Base-by-base conservation (phyloP, 2,888 invertebrate genomes). In the Flexamia atlantica region DNA sequence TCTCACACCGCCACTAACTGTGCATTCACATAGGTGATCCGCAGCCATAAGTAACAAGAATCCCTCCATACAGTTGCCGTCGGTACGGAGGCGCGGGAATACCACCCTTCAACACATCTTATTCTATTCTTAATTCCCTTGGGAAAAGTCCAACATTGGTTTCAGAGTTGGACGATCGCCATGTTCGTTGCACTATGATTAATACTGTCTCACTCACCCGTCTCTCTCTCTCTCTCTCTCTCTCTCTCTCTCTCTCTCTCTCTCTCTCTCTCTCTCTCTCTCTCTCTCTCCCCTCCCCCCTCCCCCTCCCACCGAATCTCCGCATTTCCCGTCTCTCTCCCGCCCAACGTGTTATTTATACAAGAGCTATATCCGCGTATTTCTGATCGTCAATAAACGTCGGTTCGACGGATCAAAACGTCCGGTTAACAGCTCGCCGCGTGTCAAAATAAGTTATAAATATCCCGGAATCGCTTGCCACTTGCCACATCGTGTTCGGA, bases 291-390 rank as follows among this genome's bases (percentile, higher is more conserved):
- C n/a, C n/a, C n/a, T n/a, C n/a, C n/a, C n/a, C n/a, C n/a, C n/a
- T n/a, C n/a, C n/a, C n/a, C n/a, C n/a, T n/a, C 40, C 40, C 40
- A 40, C 40, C n/a, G 40, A 12, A 12, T 40, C 12, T 9, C 40
- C 17, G 46, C 17, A 46, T 88, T 83, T n/a, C n/a, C 85, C 87
- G 36, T 83, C 83, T 79, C 83, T 79, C 83, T 83, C 83, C 9
- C 76, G 40, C 79, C 60, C 68, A 72, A 57, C 79, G 60, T 32
- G 60, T 68, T 85, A 87, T 87, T 84, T 91, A 91, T 90, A 89
- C 90, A 76, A 20, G n/a, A 7, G 46, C 7, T 46, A 28, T 40
- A 76, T 76, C 46, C 46, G 40, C 28, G n/a, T 76, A 76, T 76
- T 76, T 76, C 28, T 42, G 40, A 76, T 76, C 42, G 46, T 76